phyloP scores from a whole-genome alignment of 2,888 invertebrate genomes.

The Heliconius sara region DNA sequence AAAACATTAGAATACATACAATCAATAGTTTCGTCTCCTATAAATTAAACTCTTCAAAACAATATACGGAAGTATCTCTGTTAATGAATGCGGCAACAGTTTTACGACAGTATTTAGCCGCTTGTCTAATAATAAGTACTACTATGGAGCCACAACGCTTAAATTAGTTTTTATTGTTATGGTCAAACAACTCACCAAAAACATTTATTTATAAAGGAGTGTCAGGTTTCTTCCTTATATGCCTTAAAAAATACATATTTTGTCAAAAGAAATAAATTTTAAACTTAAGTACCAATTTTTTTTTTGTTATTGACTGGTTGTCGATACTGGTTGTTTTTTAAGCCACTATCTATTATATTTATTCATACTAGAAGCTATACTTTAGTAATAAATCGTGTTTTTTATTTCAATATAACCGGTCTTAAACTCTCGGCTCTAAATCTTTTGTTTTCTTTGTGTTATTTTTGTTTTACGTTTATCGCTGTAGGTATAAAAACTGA shows the following conservation, averaged over 20 bases:
- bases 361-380: slow-evolving; percentile 11
- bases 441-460: slow-evolving; percentile 47
- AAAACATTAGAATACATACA: not conserved
- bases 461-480: slow-evolving; percentile 49
- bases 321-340: not conserved
- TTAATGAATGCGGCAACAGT: slow-evolving; percentile 48
- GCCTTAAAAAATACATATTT: not conserved
- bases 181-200: not conserved
- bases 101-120: slow-evolving; percentile 23
- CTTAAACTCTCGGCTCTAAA: slow-evolving; percentile 38
- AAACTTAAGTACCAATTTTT: not conserved
- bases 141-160: slow-evolving; percentile 11
- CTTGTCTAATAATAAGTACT: slow-evolving; percentile 25
- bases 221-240: not conserved
- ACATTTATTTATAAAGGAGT: not conserved
- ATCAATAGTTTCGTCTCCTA: slow-evolving; percentile 41
- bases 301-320: not conserved
- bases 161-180: slow-evolving; percentile 26
- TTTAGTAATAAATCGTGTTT: slow-evolving; percentile 13
- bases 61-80: slow-evolving; percentile 65
- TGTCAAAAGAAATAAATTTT: not conserved
- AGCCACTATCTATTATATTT: slow-evolving; percentile 1
- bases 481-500: slow-evolving; percentile 54
- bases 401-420: slow-evolving; percentile 39
- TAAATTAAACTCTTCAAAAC: slow-evolving; percentile 58